Evolutionary conservation across 92 coral and sea anemone genomes (phyloP), one percentile per base, ranked within the genome.

Genomic region (Heteractis magnifica): DNA sequence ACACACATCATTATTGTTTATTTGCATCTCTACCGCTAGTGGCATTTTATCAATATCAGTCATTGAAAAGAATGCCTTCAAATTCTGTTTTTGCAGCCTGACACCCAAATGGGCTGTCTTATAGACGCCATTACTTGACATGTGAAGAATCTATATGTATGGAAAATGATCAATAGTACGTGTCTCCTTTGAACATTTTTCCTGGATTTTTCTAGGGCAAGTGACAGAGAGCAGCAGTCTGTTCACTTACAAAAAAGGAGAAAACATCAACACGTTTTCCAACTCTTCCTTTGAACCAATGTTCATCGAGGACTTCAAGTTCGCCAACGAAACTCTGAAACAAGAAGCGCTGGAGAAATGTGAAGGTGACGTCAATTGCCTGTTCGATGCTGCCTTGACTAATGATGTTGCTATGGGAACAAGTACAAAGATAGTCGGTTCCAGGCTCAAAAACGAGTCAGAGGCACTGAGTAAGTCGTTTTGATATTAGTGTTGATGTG

Each of bases 301-400:
- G 89, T 93, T 93, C 72, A 79, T 91, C 19, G 90, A 91, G 79
- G 91, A 93, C 78, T 86, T 88, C 13, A 88, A 90, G 0, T 93
- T 92, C 80, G 23, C 83, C 14, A 89, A 87, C 52, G 85, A 71
- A 16, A 79, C 92, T 48, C 23, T 93, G 64, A 81, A 85, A 79
- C 59, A 23, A 34, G 76, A 81, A 52, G 97, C 97, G 13, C 75
- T 14, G 49, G 77, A 8, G 4, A 82, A 64, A 3, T 93, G 97
- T 73, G 97, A 90, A 4, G 81, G 83, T 64, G 85, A 93, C 65
- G 71, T 51, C 0, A 77, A 86, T 41, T 93, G 97, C 53, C 72
- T 90, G 86, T 93, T 88, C 78, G 97, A 93, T 64, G 83, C 83
- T 8, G 97, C 97, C 44, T 92, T 89, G 26, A 93, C 97, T 1